Base-by-base conservation (phyloP, 2,797 vertebrate species). In the Phrynocephalus forsythii region DNA sequence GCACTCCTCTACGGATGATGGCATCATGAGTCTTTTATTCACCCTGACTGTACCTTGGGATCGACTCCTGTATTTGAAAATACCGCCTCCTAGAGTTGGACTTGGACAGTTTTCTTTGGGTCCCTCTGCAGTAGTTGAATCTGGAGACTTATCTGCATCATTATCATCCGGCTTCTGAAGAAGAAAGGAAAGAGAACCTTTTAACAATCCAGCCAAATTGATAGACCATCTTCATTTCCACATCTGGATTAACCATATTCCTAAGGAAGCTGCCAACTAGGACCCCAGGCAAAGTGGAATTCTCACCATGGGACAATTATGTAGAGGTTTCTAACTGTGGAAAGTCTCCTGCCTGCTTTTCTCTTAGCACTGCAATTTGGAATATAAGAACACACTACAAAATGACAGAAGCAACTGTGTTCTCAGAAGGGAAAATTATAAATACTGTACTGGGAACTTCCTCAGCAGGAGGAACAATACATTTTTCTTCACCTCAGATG, bases 51-150 rank as follows among this genome's bases (percentile, higher is more conserved):
- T 91, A 99, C 98, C 98, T 96, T 98, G 98, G 15, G 98, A 97
- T 75, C 97, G 95, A 91, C 97, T 98, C 95, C 97, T 97, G 90
- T 98, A 97, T 92, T 98, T 99, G 94, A 97, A 94, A 90, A 97
- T 95, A 73, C 94, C 95, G 91, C 92, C 93, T 89, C 96, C 95
- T 33, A 97, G 93, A 77, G 97, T 90, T 60, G 98, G 97, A 90
- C 97, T 98, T 86, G 97, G 96, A 84, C 96, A 96, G 94, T 92
- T 96, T 86, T 95, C 97, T 95, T 96, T 97, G 89, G 96, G 89
- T 1, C 90, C 93, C 50, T 98, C 98, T 1, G 87, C 87, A 83
- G 93, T 94, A 24, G 92, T 91, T 7, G 92, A 80, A 20, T 98
- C 97, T 87, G 97, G 96, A 87, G 94, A 90, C 79, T 97, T 98